Base-by-base conservation (phyloP, 2,113 vertebrate species). In the Prietella phreatophila region DNA sequence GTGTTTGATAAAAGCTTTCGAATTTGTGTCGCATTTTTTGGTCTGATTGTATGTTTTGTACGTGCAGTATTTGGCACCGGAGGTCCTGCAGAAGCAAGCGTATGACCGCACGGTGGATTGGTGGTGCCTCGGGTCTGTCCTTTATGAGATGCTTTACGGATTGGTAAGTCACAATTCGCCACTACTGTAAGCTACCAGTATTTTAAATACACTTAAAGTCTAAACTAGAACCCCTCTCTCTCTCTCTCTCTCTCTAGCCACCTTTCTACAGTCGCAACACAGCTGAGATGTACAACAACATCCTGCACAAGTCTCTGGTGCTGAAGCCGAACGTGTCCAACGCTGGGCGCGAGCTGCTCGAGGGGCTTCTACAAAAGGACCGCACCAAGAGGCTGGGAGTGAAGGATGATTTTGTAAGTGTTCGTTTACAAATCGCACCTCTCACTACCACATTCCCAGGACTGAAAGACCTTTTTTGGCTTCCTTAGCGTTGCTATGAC, bases 101-200 rank as follows among this genome's bases (percentile, higher is more conserved):
- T 96, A 96, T 20, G 96, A 96, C 91, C 95, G 95, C 80, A 95
- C 96, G 0, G 96, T 96, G 10, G 96, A 96, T 90, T 96, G 96
- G 96, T 96, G 96, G 96, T 96, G 96, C 36, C 91, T 96, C 79
- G 96, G 96, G n/a, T 96, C 95, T 0, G 96, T 96, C 83, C 95
- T 96, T 8, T 96, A 96, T n/a, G 96, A 96, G 94, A 96, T 96
- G 96, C 94, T 96, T 25, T 96, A 96, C 14, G 96, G 96, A 91
- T 93, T 96, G 80, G 96, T 96, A 84, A 94, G 95, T 91, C 13
- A 11, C 80, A 71, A 5, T 82, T 60, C 79, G 19, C 3, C 30
- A 36, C 53, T 33, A 14, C 50, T 30, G 0, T 30, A 55, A 73
- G 15, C 11, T 60, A 20, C 27, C 4, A 30, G 17, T 20, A 22